Evolutionary conservation across 1,140 invertebrate species (phyloP).

Genomic region (Drosophila burlai): DNA sequence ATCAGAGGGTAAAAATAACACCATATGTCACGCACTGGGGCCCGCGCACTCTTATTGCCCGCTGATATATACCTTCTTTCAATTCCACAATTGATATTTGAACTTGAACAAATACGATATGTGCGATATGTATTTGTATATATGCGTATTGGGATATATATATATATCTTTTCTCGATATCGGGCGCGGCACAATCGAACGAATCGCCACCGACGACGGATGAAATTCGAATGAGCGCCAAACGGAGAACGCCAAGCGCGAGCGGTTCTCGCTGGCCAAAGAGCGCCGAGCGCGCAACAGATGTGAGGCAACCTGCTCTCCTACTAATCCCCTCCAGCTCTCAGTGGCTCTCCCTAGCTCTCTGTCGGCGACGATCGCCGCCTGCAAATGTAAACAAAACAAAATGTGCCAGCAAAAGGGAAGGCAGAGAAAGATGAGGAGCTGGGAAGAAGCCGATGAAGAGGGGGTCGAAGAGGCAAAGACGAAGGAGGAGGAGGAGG

Average conservation of each 20-base stretch:
- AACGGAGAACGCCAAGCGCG: constrained; percentile 5
- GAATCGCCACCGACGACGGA: constrained; percentile 74
- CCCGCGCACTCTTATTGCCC: constrained; percentile 46
- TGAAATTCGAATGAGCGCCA: constrained; percentile 71
- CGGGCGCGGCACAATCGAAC: constrained; percentile 70
- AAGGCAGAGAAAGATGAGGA: constrained; percentile 11
- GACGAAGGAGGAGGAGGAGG: constrained; percentile 2
- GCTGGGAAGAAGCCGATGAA: not conserved
- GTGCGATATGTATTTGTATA: constrained; percentile 29
- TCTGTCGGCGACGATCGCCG: constrained; percentile 53
- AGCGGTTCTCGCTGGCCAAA: constrained; percentile 11
- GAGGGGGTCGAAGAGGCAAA: not conserved
- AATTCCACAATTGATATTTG: constrained; percentile 71
- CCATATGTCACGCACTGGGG: constrained; percentile 77
- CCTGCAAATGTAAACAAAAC: constrained; percentile 74
- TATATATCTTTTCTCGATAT: constrained; percentile 60
- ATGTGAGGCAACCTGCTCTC: constrained; percentile 26
- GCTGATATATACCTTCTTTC: constrained; percentile 39
- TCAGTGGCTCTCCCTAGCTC: constrained; percentile 3
- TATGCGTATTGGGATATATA: constrained; percentile 44
- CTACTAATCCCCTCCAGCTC: constrained; percentile 10
- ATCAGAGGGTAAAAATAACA: constrained; percentile 61
- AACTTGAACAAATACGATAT: constrained; percentile 63
- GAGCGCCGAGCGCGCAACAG: constrained; percentile 32
- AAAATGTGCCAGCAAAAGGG: constrained; percentile 45